Evolutionary conservation across 2,888 invertebrate species (phyloP).

Genomic region (Agrotis clavis): DNA sequence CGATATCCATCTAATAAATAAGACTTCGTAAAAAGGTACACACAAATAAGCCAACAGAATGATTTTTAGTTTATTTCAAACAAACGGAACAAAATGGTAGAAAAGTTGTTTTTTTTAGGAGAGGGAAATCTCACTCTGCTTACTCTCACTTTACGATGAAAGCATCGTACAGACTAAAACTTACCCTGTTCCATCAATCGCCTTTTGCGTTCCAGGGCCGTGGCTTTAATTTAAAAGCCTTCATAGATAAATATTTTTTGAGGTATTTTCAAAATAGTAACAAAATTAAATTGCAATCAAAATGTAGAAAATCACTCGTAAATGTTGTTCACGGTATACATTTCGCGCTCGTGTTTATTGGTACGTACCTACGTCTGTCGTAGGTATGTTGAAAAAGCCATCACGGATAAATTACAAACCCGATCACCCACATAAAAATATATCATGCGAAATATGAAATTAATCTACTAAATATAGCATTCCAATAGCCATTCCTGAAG

Average conservation of each 20-base stretch:
- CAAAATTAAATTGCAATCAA: too few species aligned
- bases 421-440: constrained; percentile 56
- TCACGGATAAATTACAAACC: constrained; percentile 36
- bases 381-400: constrained; percentile 16
- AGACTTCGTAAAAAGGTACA: neutral
- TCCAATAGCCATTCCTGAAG: constrained; percentile 80
- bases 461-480: constrained; percentile 76
- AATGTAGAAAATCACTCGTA: too few species aligned
- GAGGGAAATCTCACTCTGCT: too few species aligned
- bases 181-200: too few species aligned
- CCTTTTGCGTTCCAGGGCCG: too few species aligned
- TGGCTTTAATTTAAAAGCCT: too few species aligned
- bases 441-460: constrained; percentile 64
- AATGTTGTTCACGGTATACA: neutral
- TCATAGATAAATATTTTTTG: too few species aligned
- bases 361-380: neutral
- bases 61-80: neutral
- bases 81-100: neutral
- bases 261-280: too few species aligned
- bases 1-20: neutral
- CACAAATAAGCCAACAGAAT: neutral
- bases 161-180: too few species aligned
- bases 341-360: neutral
- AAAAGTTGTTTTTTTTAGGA: too few species aligned
- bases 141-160: too few species aligned